Percentiles rank a stretch among this genome's conserved stretches.
Conservation (phyloP, 2,888 invertebrate species). For the Margaritifera margaritifera region DNA sequence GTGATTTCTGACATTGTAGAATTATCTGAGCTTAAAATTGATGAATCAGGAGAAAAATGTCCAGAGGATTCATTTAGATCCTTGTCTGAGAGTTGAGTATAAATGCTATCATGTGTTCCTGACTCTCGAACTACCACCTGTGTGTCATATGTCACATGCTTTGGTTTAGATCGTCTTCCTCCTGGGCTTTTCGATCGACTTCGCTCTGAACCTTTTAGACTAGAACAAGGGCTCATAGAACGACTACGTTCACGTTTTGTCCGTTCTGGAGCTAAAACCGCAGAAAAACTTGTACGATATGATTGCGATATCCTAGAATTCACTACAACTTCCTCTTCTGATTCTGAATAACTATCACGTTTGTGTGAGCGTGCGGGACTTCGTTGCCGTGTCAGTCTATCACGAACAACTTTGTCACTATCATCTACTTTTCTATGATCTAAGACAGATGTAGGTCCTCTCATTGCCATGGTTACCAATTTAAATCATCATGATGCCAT, state of each 20-base stretch:
- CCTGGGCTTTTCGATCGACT: constrained; percentile 55
- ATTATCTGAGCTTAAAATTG: constrained; percentile 14
- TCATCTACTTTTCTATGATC: constrained; percentile 46
- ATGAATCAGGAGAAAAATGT: constrained; percentile 21
- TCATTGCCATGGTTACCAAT: constrained; percentile 46
- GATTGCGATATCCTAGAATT: constrained; percentile 59
- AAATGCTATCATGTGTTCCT: constrained; percentile 30
- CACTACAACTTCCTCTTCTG: constrained; percentile 39
- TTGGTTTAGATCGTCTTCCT: constrained; percentile 36
- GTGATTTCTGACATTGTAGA: constrained; percentile 35
- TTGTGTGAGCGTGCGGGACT: constrained; percentile 44
- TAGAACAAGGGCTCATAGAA: constrained; percentile 55
- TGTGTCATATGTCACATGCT: constrained; percentile 63
- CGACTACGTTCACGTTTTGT: constrained; percentile 51
- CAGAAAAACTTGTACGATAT: constrained; percentile 68
- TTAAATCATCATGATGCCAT: too few species aligned
- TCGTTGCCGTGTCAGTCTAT: constrained; percentile 54
- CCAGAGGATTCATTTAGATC: constrained; percentile 19
- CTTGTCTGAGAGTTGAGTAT: constrained; percentile 46
- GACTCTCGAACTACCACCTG: constrained; percentile 60
- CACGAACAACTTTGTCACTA: constrained; percentile 39
- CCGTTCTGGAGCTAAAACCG: constrained; percentile 56
- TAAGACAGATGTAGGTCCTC: constrained; percentile 59
- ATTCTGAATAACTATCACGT: constrained; percentile 21
- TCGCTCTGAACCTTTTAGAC: constrained; percentile 46